Percentiles rank a stretch among this genome's conserved stretches.
Evolutionary conservation across 2,797 vertebrate genomes (phyloP).

Genomic region (Leptodactylus fallax): DNA sequence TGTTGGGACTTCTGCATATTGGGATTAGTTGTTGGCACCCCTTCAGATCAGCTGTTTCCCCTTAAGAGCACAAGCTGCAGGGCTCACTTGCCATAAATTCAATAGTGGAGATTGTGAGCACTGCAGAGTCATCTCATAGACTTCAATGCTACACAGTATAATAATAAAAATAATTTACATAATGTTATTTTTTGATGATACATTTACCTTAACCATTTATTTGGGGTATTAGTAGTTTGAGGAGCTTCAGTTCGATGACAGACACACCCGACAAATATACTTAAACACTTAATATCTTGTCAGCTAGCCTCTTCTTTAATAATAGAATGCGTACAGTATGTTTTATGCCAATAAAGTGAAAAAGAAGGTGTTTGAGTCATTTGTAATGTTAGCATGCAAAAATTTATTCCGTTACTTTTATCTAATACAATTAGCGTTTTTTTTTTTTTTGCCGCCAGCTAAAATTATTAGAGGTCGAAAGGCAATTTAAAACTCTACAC

Average conservation of each 20-base stretch:
- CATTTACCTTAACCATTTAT: neutral
- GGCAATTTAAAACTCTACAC: too few relatives aligned
- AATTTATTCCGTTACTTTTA: slow-evolving; percentile 66
- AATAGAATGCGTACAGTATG: neutral
- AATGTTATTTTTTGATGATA: neutral
- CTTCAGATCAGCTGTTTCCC: too few relatives aligned
- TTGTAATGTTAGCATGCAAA: slow-evolving; percentile 67
- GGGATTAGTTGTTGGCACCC: too few relatives aligned
- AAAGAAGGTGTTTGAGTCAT: slow-evolving; percentile 34
- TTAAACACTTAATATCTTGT: neutral
- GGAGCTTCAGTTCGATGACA: neutral
- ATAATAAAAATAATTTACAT: too few relatives aligned
- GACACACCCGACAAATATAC: neutral
- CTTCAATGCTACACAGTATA: too few relatives aligned
- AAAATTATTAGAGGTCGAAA: too few relatives aligned
- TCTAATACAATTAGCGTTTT: slow-evolving; percentile 69
- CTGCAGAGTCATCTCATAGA: too few relatives aligned
- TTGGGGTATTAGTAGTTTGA: neutral
- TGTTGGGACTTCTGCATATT: too few relatives aligned
- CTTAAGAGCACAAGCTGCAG: too few relatives aligned
- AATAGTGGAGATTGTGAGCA: too few relatives aligned
- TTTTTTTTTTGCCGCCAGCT: slow-evolving; percentile 65
- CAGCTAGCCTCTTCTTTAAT: neutral
- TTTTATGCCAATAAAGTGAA: neutral
- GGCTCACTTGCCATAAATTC: too few relatives aligned